Percentiles rank a stretch among this genome's conserved stretches.
These are phyloP conservation scores for Acipenser transmontanus DNA, from an alignment of 2,797 vertebrate species.

Conservation along the genomic window DNA sequence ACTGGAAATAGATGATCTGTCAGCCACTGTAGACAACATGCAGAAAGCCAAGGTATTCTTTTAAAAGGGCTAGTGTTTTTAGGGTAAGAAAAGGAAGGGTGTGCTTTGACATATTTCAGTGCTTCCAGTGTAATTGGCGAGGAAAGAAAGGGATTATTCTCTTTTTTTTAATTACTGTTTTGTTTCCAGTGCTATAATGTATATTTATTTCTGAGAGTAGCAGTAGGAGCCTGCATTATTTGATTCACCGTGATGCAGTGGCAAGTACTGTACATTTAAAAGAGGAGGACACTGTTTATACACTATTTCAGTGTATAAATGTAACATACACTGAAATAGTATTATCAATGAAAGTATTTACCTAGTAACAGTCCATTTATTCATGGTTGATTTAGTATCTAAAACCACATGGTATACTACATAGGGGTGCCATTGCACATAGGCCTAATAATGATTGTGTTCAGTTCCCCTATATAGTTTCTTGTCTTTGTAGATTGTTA, in stretches of 20 bases:
- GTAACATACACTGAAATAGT: too few relatives aligned
- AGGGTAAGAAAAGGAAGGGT: not conserved
- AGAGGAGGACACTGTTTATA: not conserved
- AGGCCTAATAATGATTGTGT: not conserved
- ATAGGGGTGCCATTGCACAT: too few relatives aligned
- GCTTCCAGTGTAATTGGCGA: not conserved
- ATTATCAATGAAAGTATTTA: too few relatives aligned
- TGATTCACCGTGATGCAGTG: too few relatives aligned
- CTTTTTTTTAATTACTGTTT: not conserved
- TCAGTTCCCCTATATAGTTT: not conserved
- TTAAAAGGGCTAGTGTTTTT: not conserved
- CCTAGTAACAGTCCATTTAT: too few relatives aligned
- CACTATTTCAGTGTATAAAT: not conserved
- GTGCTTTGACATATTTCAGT: not conserved
- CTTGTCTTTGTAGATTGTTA: not conserved
- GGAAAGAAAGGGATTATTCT: not conserved
- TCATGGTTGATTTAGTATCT: too few relatives aligned
- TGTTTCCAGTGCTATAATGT: too few relatives aligned
- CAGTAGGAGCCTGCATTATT: too few relatives aligned
- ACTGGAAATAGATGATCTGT: conserved; percentile 53
- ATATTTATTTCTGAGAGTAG: too few relatives aligned
- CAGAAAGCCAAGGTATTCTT: conserved; percentile 51
- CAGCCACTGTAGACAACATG: conserved; percentile 35
- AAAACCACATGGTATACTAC: too few relatives aligned
- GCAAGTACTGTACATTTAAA: too few relatives aligned